phyloP scores from a whole-genome alignment of 2,888 invertebrate genomes.

The Drosophila falleni region DNA sequence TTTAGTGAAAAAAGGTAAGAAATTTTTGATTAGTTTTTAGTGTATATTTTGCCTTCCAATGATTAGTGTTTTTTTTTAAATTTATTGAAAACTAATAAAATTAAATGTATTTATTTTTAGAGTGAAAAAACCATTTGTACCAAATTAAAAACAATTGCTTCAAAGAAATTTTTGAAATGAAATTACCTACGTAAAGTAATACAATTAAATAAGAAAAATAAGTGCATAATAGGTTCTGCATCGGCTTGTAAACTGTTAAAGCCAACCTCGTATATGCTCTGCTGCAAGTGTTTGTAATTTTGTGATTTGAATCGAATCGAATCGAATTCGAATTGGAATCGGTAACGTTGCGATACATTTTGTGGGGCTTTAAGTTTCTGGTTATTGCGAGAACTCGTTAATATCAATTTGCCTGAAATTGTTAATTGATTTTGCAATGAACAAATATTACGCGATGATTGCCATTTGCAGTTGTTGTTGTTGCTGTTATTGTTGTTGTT shows the following conservation, averaged over 20 bases:
- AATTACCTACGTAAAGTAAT: neutral
- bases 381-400: constrained; percentile 78
- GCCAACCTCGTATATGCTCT: constrained; percentile 13
- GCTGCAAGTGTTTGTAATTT: constrained; percentile 38
- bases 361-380: constrained; percentile 54
- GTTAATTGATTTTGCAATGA: constrained; percentile 83
- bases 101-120: neutral
- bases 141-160: neutral
- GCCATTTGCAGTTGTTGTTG: constrained; percentile 38
- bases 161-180: neutral
- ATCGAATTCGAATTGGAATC: constrained; percentile 33
- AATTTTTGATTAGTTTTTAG: too few species aligned
- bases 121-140: neutral
- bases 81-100: neutral
- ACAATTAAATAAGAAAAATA: neutral
- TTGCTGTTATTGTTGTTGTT: constrained; percentile 17
- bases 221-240: neutral
- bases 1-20: too few species aligned
- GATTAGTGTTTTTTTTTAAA: neutral
- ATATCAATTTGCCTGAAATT: constrained; percentile 82
- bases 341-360: constrained; percentile 48
- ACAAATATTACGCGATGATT: constrained; percentile 78
- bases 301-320: constrained; percentile 14
- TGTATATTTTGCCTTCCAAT: too few species aligned
- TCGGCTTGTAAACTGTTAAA: neutral